Evolutionary conservation across 1,140 invertebrate genomes (phyloP).

Genomic region (Drosophila nigromelanica): DNA sequence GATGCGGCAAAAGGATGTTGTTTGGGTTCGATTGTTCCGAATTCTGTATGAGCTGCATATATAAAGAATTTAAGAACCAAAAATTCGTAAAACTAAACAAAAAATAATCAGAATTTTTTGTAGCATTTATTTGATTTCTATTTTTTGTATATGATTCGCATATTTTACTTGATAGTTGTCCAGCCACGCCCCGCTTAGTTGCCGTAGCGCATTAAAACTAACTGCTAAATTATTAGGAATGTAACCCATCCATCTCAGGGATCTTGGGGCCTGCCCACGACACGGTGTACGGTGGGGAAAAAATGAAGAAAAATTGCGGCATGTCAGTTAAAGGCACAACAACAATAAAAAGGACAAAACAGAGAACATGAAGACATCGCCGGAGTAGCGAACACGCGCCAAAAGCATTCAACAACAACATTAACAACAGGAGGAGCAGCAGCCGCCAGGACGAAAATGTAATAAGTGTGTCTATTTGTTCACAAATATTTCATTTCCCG

Average conservation of each 20-base stretch:
- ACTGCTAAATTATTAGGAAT: slow-evolving; percentile 79
- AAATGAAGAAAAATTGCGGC: slow-evolving; percentile 81
- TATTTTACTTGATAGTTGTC: slow-evolving; percentile 15
- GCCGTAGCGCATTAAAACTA: slow-evolving; percentile 69
- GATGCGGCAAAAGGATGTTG: slow-evolving; percentile 10
- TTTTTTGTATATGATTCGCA: not conserved
- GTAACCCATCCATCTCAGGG: slow-evolving; percentile 70
- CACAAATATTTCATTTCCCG: slow-evolving; percentile 80
- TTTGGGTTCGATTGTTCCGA: not conserved
- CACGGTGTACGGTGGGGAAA: slow-evolving; percentile 34
- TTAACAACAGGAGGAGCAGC: slow-evolving; percentile 27
- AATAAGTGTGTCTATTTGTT: slow-evolving; percentile 82
- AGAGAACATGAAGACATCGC: slow-evolving; percentile 73
- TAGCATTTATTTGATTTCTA: not conserved
- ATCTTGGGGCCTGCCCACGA: slow-evolving; percentile 30
- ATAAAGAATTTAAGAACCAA: no score
- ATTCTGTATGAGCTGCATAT: slow-evolving; percentile 6
- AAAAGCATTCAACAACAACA: slow-evolving; percentile 71
- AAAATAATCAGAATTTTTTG: no score
- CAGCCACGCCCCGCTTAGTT: slow-evolving; percentile 15
- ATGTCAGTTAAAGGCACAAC: slow-evolving; percentile 75
- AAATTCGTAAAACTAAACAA: no score
- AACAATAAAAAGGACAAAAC: slow-evolving; percentile 70
- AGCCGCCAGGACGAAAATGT: slow-evolving; percentile 65
- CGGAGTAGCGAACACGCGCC: slow-evolving; percentile 64